Percentiles rank a stretch among this genome's conserved stretches.
These are phyloP conservation scores for Magallana nippona DNA, from an alignment of 2,888 invertebrate species.

Conservation along the genomic window DNA sequence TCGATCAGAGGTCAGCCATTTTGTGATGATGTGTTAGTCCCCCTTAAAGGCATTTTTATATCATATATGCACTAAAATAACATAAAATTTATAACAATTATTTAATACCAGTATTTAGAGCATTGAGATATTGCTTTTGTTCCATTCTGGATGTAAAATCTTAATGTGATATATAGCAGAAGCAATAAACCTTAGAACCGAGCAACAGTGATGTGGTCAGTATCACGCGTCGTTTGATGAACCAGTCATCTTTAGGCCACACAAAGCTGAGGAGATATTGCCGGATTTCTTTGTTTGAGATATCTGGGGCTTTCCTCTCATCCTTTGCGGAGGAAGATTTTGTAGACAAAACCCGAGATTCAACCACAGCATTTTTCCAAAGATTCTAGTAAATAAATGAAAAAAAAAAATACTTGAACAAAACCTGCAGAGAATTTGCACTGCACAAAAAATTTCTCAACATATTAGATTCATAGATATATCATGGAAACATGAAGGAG, in stretches of 20 bases:
- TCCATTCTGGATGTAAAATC: no score
- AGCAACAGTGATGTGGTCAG: conserved; percentile 84
- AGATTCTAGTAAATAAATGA: neutral
- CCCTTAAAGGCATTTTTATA: no score
- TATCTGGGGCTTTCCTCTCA: conserved; percentile 45
- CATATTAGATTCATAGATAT: no score
- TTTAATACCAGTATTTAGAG: no score
- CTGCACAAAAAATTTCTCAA: neutral
- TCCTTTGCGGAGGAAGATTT: neutral
- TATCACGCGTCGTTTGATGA: conserved; percentile 89
- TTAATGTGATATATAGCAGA: no score
- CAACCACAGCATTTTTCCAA: conserved; percentile 17
- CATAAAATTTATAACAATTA: no score
- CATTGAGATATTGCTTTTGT: no score
- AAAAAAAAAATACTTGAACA: neutral
- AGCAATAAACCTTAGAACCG: conserved; percentile 80
- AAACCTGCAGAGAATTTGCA: neutral
- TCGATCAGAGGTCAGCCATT: no score
- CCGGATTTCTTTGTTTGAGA: conserved; percentile 88
- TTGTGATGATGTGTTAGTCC: no score
- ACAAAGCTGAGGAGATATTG: conserved; percentile 93
- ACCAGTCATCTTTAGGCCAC: conserved; percentile 94
- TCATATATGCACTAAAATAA: no score
- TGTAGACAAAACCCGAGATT: conserved; percentile 11
- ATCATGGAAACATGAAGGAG: no score